These are phyloP conservation scores for Tupaia chinensis DNA, from an alignment of 2,113 vertebrate species.

Conservation along the genomic window DNA sequence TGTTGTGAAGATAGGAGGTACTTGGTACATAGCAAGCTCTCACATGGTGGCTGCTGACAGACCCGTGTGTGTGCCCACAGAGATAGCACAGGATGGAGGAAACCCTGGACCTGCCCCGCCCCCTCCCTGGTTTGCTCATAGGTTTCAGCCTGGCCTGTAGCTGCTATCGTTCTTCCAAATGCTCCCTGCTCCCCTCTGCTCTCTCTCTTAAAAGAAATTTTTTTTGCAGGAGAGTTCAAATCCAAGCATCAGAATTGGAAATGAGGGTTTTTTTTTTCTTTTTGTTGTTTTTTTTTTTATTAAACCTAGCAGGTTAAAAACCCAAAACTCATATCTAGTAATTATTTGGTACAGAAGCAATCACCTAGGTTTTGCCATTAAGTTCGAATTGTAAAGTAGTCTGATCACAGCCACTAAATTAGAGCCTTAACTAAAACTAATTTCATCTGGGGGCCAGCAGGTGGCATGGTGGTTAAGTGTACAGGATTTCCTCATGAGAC, in stretches of 20 bases:
- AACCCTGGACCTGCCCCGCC: background rate
- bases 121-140: background rate
- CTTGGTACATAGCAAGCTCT: background rate
- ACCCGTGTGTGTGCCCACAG: background rate
- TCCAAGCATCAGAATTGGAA: background rate
- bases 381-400: background rate
- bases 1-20: background rate
- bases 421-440: constrained; percentile 37
- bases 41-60: background rate
- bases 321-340: constrained; percentile 36
- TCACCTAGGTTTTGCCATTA: constrained; percentile 4
- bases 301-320: background rate
- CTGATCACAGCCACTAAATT: background rate
- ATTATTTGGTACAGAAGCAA: background rate
- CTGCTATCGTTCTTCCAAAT: background rate
- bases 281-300: background rate
- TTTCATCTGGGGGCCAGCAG: background rate
- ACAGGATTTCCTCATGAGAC: no score
- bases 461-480: no score
- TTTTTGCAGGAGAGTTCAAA: background rate
- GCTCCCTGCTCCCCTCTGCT: background rate
- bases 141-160: background rate
- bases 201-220: background rate
- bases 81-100: background rate
- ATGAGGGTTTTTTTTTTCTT: background rate